phyloP scores from a whole-genome alignment of 2,113 vertebrate species.

The human region DNA sequence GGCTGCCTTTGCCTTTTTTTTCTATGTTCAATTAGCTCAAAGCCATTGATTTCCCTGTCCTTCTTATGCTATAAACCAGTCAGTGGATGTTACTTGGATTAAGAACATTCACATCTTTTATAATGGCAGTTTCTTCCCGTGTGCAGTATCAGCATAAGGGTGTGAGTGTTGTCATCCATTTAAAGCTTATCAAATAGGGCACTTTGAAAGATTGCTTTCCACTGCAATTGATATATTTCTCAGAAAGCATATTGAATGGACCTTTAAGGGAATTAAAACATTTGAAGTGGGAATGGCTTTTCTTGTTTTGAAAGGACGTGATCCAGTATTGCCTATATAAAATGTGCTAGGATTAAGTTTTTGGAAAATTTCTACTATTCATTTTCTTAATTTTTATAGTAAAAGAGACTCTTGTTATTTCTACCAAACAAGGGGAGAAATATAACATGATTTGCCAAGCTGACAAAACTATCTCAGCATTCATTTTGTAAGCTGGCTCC shows the following conservation, averaged over 20 bases:
- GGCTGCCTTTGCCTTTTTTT: neutral
- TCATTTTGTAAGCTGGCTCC: constrained; percentile 41
- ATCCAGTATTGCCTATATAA: neutral
- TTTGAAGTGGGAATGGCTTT: neutral
- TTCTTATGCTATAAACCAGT: neutral
- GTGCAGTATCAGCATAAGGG: neutral
- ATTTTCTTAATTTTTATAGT: neutral
- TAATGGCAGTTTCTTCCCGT: neutral
- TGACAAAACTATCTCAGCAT: constrained; percentile 60
- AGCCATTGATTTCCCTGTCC: neutral
- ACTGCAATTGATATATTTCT: neutral
- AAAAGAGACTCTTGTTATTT: constrained; percentile 9
- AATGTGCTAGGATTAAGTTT: neutral
- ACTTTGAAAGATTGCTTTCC: constrained; percentile 39
- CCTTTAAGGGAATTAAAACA: neutral
- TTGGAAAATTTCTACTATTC: neutral
- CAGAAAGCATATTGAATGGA: neutral
- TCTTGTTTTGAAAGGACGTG: neutral
- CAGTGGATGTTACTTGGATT: neutral
- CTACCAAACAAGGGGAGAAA: neutral
- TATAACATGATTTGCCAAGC: neutral
- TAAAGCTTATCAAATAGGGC: neutral
- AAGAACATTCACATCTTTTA: neutral
- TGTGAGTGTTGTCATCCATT: neutral
- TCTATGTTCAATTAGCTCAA: neutral